These are phyloP conservation scores for Drosophila prolongata DNA, from an alignment of 2,888 invertebrate species.

Conservation along the genomic window DNA sequence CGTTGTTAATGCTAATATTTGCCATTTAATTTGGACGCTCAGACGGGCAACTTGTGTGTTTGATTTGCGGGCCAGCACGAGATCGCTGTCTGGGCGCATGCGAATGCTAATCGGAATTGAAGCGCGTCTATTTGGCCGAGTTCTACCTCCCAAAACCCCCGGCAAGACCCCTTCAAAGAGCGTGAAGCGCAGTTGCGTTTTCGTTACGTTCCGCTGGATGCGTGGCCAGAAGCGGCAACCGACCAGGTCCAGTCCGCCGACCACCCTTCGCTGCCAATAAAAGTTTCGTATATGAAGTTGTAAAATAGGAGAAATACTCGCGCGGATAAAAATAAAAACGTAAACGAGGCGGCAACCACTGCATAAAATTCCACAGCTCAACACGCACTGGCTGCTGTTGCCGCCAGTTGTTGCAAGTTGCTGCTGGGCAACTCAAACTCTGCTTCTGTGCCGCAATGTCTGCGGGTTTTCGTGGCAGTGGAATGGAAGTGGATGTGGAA, in stretches of 20 bases:
- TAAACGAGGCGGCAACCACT: slow-evolving; percentile 68
- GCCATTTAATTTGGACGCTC: slow-evolving; percentile 26
- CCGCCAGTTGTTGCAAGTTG: slow-evolving; percentile 23
- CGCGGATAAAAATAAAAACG: slow-evolving; percentile 53
- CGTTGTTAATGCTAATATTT: slow-evolving; percentile 25
- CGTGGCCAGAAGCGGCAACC: slow-evolving; percentile 47
- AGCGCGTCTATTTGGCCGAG: slow-evolving; percentile 33
- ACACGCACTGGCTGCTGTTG: slow-evolving; percentile 62
- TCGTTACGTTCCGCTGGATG: slow-evolving; percentile 76
- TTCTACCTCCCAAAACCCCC: slow-evolving; percentile 8
- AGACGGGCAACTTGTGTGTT: slow-evolving; percentile 21
- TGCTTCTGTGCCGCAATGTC: slow-evolving; percentile 75
- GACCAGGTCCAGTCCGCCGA: slow-evolving; percentile 28
- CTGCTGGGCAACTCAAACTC: slow-evolving; percentile 33
- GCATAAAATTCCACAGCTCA: slow-evolving; percentile 74
- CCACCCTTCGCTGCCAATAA: slow-evolving; percentile 70
- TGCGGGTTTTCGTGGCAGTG: slow-evolving; percentile 33
- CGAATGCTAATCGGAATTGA: slow-evolving; percentile 54
- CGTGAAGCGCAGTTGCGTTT: slow-evolving; percentile 79
- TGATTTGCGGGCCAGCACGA: slow-evolving; percentile 58
- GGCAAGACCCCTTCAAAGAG: slow-evolving; percentile 34
- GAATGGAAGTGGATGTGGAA: slow-evolving; percentile 8
- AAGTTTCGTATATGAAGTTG: slow-evolving; percentile 71
- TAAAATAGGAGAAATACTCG: slow-evolving; percentile 58
- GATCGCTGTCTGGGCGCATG: slow-evolving; percentile 40